Evolutionary conservation across 2,888 invertebrate species (phyloP).

Genomic region (Epirrhoe tristata): DNA sequence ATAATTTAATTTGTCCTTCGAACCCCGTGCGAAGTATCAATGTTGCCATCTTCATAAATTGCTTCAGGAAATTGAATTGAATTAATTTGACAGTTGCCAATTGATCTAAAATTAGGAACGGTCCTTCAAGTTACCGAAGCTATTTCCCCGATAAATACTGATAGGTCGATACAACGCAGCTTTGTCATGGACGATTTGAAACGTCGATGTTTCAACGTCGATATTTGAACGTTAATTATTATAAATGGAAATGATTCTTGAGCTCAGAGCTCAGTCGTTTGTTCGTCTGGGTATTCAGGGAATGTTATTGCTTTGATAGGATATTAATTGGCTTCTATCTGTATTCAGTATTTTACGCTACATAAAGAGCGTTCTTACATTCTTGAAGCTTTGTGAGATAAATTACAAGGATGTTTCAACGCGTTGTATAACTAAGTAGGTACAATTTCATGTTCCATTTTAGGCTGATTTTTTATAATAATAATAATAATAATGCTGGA

Average conservation of each 20-base stretch:
- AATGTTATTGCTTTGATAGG: conserved; percentile 32
- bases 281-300: conserved; percentile 36
- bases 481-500: too few species aligned
- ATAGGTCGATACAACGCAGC: conserved; percentile 60
- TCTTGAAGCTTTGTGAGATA: conserved; percentile 3
- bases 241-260: conserved; percentile 43
- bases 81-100: conserved; percentile 52
- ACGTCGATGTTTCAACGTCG: conserved; percentile 42
- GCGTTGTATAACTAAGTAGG: too few species aligned
- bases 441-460: too few species aligned
- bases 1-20: conserved; percentile 30
- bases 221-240: conserved; percentile 44
- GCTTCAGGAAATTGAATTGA: conserved; percentile 41
- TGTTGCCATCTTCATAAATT: conserved; percentile 45
- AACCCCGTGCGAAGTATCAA: conserved; percentile 42
- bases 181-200: conserved; percentile 51
- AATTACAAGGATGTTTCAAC: background rate
- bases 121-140: conserved; percentile 55
- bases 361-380: conserved; percentile 2
- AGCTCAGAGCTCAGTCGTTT: conserved; percentile 34
- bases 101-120: conserved; percentile 61
- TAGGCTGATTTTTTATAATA: too few species aligned
- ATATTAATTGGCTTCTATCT: conserved; percentile 29
- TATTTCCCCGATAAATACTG: conserved; percentile 70
- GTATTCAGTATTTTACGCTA: conserved; percentile 12